Percentiles rank a stretch among this genome's conserved stretches.
phyloP scores from a whole-genome alignment of 2,797 vertebrate genomes.

The Enteromius viviparus region DNA sequence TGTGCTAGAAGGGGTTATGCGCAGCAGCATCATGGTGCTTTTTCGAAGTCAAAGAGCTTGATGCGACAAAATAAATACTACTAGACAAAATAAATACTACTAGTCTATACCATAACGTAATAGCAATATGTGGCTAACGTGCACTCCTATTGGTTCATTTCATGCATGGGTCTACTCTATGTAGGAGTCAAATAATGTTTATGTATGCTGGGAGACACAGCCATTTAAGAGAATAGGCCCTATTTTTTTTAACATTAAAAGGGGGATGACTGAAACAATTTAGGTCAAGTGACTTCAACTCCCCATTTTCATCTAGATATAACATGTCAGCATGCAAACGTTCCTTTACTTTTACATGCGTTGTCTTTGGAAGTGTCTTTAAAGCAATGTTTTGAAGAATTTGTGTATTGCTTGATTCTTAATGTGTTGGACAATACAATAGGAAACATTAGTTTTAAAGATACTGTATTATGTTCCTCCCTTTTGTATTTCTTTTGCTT shows the following conservation, averaged over 20 bases:
- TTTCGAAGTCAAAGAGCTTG: conserved; percentile 24
- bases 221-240: not conserved
- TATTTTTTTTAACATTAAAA: not conserved
- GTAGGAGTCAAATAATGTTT: not conserved
- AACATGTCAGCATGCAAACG: not conserved
- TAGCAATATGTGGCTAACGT: not conserved
- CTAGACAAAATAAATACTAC: conserved; percentile 39
- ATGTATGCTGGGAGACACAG: not conserved
- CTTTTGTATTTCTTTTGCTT: not conserved
- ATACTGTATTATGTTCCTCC: not conserved
- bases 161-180: not conserved
- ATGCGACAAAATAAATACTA: conserved; percentile 42
- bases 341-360: not conserved
- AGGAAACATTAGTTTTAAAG: not conserved
- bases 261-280: not conserved
- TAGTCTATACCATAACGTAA: not conserved
- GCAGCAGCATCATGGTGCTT: conserved; percentile 35
- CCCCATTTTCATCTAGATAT: not conserved
- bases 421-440: not conserved
- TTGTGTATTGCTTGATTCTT: not conserved
- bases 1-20: conserved; percentile 42
- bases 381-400: not conserved
- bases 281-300: not conserved
- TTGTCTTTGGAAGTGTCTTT: not conserved
- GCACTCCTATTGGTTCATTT: not conserved